Conservation (phyloP, 1,140 invertebrate genomes). For the Carcinoscorpius rotundicauda region DNA sequence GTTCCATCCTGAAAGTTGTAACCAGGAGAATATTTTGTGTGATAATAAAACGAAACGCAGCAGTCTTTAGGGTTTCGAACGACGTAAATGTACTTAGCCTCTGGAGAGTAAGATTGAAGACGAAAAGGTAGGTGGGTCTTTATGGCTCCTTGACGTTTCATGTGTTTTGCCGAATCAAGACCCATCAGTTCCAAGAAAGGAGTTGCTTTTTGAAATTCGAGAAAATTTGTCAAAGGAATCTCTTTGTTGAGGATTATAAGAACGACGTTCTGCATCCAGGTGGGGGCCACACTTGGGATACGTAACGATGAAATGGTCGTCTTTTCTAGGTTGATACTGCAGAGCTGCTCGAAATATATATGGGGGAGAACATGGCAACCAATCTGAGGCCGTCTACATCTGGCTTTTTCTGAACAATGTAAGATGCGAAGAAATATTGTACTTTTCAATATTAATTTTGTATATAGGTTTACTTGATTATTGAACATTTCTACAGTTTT, state of each 20-base stretch:
- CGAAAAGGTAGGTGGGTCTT: slow-evolving; percentile 66
- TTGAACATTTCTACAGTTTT: too few relatives aligned
- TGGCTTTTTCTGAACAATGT: too few relatives aligned
- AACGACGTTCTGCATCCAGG: slow-evolving; percentile 32
- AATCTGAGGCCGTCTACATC: too few relatives aligned
- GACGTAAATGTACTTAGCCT: slow-evolving; percentile 52
- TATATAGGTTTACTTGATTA: too few relatives aligned
- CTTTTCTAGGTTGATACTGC: slow-evolving; percentile 17
- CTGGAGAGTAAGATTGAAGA: slow-evolving; percentile 41
- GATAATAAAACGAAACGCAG: slow-evolving; percentile 67
- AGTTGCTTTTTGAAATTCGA: background rate
- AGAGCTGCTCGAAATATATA: slow-evolving; percentile 1
- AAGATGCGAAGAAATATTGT: too few relatives aligned
- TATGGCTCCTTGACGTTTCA: slow-evolving; percentile 6
- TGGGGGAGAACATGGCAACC: too few relatives aligned
- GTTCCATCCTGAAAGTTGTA: slow-evolving; percentile 19
- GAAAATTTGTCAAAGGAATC: background rate
- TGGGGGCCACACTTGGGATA: slow-evolving; percentile 27
- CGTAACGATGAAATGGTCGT: slow-evolving; percentile 19
- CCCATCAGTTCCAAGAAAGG: slow-evolving; percentile 12
- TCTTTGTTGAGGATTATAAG: slow-evolving; percentile 11
- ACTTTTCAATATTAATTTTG: too few relatives aligned
- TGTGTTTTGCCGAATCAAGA: slow-evolving; percentile 1
- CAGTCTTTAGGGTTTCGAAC: slow-evolving; percentile 75
- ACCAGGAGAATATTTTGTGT: slow-evolving; percentile 47